A percentile compares a stretch with the other conserved stretches of the same genome.
These are phyloP conservation scores for Pollicipes pollicipes DNA, from an alignment of 1,140 invertebrate species.

Conservation along the genomic window DNA sequence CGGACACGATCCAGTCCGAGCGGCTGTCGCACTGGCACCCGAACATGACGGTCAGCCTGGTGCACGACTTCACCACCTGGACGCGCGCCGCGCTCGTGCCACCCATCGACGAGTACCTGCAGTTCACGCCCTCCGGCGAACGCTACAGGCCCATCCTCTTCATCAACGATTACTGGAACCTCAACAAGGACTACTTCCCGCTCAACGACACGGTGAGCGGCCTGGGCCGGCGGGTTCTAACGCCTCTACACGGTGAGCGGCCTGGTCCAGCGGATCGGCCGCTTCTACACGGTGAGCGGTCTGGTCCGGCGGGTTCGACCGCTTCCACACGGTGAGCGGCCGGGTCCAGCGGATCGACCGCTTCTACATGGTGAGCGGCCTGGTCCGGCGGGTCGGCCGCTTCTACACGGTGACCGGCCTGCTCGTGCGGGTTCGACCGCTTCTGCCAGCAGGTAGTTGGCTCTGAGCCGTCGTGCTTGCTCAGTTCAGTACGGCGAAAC, in stretches of 20 bases:
- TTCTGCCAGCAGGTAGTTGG: no score
- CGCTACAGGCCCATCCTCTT: constrained; percentile 89
- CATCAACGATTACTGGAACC: constrained; percentile 97
- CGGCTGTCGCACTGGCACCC: constrained; percentile 98
- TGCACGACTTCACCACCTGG: constrained; percentile 44
- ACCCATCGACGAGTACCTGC: constrained; percentile 80
- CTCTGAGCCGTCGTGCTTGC: no score
- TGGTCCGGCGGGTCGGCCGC: no score
- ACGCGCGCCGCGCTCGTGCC: constrained; percentile 47
- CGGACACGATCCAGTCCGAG: constrained; percentile 61
- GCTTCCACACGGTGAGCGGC: not conserved
- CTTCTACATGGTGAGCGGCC: not conserved
- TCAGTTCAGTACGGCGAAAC: no score
- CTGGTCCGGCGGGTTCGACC: no score
- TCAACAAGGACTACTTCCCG: constrained; percentile 85
- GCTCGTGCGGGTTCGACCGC: no score
- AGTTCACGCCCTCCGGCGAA: constrained; percentile 62
- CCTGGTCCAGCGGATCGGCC: no score
- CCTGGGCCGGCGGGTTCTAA: not conserved
- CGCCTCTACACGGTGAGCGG: not conserved
- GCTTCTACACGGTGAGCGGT: not conserved
- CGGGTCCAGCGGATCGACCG: no score
- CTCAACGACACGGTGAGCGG: constrained; percentile 66
- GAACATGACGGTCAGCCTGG: constrained; percentile 81
- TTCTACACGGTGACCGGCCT: no score